Conservation (phyloP, 2,888 invertebrate genomes). For the Pseudoips prasinana region DNA sequence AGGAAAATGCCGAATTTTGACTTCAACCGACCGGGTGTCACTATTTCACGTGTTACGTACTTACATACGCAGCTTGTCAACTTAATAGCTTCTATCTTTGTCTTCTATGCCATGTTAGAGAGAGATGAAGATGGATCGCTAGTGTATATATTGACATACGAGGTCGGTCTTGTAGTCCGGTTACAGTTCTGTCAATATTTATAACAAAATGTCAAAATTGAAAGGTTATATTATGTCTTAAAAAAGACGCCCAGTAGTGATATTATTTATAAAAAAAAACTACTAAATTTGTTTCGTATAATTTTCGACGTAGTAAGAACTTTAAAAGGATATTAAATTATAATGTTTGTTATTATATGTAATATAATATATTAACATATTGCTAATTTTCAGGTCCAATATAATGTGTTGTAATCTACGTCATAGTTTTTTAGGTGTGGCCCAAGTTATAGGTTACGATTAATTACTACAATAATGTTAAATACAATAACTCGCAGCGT, state of each 20-base stretch:
- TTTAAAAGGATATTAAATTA: slow-evolving; percentile 17
- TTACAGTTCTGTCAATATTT: slow-evolving; percentile 45
- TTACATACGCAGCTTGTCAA: slow-evolving; percentile 26
- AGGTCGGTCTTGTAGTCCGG: slow-evolving; percentile 27
- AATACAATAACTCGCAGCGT: no score
- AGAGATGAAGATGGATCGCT: slow-evolving; percentile 14
- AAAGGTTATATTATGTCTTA: slow-evolving; percentile 54
- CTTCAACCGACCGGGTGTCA: slow-evolving; percentile 57
- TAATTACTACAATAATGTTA: no score
- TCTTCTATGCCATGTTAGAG: slow-evolving; percentile 11
- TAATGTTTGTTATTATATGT: slow-evolving; percentile 15
- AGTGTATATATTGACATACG: slow-evolving; percentile 23
- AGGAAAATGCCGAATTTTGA: slow-evolving; percentile 66
- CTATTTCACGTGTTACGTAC: slow-evolving; percentile 41
- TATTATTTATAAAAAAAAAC: no score
- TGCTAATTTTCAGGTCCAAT: slow-evolving; percentile 22
- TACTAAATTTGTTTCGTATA: no score
- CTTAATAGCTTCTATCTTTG: slow-evolving; percentile 7
- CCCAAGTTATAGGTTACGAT: slow-evolving; percentile 10
- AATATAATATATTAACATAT: slow-evolving; percentile 8
- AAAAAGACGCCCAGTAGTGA: slow-evolving; percentile 38
- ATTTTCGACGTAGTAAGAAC: no score
- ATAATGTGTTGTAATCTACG: slow-evolving; percentile 27
- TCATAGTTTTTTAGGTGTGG: slow-evolving; percentile 26
- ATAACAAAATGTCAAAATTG: slow-evolving; percentile 39